phyloP scores from a whole-genome alignment of 2,113 vertebrate genomes.

The Pteropus alecto region DNA sequence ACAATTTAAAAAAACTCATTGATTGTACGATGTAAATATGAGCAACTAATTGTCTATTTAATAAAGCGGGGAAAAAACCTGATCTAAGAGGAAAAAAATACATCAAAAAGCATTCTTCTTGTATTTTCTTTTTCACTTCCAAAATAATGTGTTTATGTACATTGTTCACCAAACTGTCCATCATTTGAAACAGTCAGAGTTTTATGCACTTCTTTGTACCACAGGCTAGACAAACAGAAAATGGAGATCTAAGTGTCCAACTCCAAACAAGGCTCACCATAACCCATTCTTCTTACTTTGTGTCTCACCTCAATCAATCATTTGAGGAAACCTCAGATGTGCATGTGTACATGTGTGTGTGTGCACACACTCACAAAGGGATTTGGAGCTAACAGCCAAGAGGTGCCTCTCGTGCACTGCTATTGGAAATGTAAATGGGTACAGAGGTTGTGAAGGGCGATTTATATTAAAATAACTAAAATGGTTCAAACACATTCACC shows the following conservation, averaged over 20 bases:
- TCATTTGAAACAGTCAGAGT: not conserved
- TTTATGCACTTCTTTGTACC: not conserved
- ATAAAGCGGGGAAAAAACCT: not conserved
- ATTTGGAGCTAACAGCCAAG: not conserved
- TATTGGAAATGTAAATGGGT: not conserved
- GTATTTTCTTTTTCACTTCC: not conserved
- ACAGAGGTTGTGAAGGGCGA: not conserved
- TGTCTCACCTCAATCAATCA: not conserved
- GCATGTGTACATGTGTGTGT: not conserved
- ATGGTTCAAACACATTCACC: not conserved
- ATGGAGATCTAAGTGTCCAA: not conserved
- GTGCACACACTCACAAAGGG: not conserved
- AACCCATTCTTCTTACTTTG: not conserved
- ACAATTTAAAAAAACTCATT: too few relatives aligned
- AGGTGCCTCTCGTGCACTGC: not conserved
- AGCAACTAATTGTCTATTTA: too few relatives aligned
- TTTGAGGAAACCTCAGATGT: not conserved
- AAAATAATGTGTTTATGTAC: not conserved
- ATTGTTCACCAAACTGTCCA: not conserved
- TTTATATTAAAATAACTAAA: not conserved
- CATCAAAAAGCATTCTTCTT: not conserved
- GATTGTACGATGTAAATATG: too few relatives aligned
- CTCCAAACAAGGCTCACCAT: not conserved
- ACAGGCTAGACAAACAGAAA: not conserved
- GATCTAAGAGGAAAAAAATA: not conserved